Conservation (phyloP, 2,888 invertebrate species). For the Conomelus anceps region DNA sequence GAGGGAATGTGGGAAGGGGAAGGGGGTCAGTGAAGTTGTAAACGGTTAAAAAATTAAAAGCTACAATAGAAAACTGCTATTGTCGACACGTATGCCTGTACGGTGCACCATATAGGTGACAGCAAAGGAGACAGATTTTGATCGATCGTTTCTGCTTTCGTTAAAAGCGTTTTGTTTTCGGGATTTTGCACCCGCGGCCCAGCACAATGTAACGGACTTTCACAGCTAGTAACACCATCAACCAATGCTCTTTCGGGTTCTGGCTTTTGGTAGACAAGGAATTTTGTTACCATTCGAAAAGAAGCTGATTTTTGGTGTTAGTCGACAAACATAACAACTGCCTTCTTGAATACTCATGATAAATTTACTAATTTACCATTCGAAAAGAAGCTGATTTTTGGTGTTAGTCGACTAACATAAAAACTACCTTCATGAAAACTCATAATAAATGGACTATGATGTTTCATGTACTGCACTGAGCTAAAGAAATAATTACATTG, state of each 20-base stretch:
- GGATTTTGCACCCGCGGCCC: neutral
- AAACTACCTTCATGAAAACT: neutral
- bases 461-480: too few relatives aligned
- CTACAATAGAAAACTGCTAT: neutral
- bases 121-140: neutral
- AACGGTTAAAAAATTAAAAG: neutral
- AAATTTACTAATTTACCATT: too few relatives aligned
- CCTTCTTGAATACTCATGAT: too few relatives aligned
- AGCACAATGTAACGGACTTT: neutral
- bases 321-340: too few relatives aligned
- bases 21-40: neutral
- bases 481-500: too few relatives aligned
- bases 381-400: too few relatives aligned
- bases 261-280: neutral
- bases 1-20: neutral
- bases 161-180: neutral
- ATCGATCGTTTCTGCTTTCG: neutral
- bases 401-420: neutral
- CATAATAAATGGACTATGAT: too few relatives aligned
- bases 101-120: neutral
- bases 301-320: neutral
- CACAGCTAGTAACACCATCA: neutral
- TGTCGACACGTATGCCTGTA: neutral
- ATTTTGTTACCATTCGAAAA: neutral
- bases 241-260: neutral